Base-by-base conservation (phyloP, 1,140 invertebrate species). In the Drosophila pallidifrons region DNA sequence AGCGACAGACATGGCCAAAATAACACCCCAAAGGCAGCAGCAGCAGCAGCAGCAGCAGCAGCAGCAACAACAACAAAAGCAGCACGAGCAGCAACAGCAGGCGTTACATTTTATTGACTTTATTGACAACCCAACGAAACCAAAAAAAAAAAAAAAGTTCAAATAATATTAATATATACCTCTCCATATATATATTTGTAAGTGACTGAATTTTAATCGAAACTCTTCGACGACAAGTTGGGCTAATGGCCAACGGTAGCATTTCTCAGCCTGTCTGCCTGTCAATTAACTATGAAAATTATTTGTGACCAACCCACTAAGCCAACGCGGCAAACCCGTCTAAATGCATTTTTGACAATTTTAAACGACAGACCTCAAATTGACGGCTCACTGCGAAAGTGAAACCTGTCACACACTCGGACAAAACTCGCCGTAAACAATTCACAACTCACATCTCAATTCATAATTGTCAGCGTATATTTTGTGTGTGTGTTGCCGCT, bases 381-480 rank as follows among this genome's bases (percentile, higher is more conserved):
- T 79, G 81, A 69, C 60, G 58, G 61, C 35, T 41, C 32, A 57
- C 58, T 71, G n/a, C 47, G 52, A 61, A 49, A 76, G 46, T 76
- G 58, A 55, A 69, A 45, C 61, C 55, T 30, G 46, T 52, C 49
- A 30, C 30, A 25, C 1, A 41, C 25, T 32, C 35, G 20, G 3
- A 25, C 20, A 38, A 8, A 38, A 38, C 35, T 38, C 2, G 8
- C 47, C 52, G 45, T 68, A 71, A 38, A 87, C 72, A 87, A 79
- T 87, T 82, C 74, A 87, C 72, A 87, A 79, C 87, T 82, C 74
- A 87, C 66, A 76, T 87, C 72, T 87, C 79, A 87, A 87, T 87
- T 82, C 65, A 79, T 86, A 79, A 86, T 73, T 81, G 75, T 86
- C 72, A 63, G 43, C 25, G 35, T 52, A 80, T 77, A 67, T 76